Percentiles rank a stretch among this genome's conserved stretches.
Evolutionary conservation across 37 sponge, comb jelly and placozoan species (phyloP).

Genomic region (Eunapius fragilis): DNA sequence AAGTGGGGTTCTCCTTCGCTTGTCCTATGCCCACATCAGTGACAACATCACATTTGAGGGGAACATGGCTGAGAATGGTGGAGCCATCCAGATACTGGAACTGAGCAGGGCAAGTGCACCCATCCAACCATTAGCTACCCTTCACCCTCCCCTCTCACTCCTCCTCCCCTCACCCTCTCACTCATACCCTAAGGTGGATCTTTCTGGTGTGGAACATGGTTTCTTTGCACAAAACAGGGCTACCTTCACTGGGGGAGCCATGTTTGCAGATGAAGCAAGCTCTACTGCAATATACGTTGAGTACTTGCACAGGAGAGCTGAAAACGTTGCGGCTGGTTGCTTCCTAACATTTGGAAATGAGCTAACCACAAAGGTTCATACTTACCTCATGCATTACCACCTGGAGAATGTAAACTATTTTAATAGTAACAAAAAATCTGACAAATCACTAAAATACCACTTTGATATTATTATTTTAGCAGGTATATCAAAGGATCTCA

Average conservation of each 20-base stretch:
- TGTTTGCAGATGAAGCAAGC: constrained; percentile 67
- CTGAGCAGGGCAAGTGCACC: constrained; percentile 29
- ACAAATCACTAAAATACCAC: too few species aligned
- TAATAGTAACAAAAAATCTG: too few species aligned
- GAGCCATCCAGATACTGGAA: constrained; percentile 48
- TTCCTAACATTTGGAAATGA: constrained; percentile 73
- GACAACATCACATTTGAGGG: constrained; percentile 28
- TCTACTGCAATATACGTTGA: constrained; percentile 23
- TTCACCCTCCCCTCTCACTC: neutral
- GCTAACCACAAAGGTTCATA: neutral
- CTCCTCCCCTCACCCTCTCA: neutral
- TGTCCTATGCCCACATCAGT: constrained; percentile 16
- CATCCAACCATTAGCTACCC: neutral
- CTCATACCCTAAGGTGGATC: constrained; percentile 43
- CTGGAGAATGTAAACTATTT: too few species aligned
- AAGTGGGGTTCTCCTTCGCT: constrained; percentile 55
- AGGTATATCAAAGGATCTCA: too few species aligned
- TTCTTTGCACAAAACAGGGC: constrained; percentile 54
- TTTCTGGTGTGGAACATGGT: constrained; percentile 14
- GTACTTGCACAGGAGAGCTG: constrained; percentile 49
- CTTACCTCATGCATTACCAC: neutral
- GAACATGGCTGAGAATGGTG: constrained; percentile 62
- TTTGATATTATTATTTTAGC: too few species aligned
- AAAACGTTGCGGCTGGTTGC: constrained; percentile 34
- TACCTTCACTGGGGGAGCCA: constrained; percentile 60